phyloP scores from a whole-genome alignment of 2,113 vertebrate genomes.

The Piaya cayana region DNA sequence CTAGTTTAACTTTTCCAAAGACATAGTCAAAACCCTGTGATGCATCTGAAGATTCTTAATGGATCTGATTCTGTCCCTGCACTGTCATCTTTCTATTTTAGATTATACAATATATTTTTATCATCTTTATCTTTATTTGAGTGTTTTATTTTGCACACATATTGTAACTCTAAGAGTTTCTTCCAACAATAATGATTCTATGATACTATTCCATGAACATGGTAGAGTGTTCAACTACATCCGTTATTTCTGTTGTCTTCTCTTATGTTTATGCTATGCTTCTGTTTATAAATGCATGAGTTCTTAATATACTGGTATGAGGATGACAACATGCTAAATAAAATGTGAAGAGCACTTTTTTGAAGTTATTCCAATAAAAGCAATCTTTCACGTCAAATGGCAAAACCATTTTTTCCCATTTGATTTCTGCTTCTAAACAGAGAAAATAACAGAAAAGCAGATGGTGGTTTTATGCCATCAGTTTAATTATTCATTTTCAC shows the following conservation, averaged over 20 bases:
- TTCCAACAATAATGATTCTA: too few species aligned
- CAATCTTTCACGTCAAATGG: neutral
- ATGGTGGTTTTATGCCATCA: accelerated
- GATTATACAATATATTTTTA: neutral
- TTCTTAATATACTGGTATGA: neutral
- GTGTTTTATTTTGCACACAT: neutral
- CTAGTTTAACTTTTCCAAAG: neutral
- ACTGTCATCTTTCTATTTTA: neutral
- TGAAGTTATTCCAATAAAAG: neutral
- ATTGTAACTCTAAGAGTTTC: too few species aligned
- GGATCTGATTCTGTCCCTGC: neutral
- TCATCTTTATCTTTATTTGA: neutral
- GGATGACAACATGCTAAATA: neutral
- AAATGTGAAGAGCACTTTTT: neutral
- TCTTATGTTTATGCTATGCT: neutral
- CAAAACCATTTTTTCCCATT: neutral
- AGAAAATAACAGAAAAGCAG: neutral
- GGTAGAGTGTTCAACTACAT: neutral
- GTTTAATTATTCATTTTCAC: neutral
- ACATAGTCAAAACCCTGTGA: neutral
- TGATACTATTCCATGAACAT: neutral
- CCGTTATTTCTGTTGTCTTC: neutral
- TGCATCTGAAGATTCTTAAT: neutral
- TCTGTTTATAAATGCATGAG: neutral
- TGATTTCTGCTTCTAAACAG: neutral